A percentile compares a stretch with the other conserved stretches of the same genome.
Evolutionary conservation across 2,113 vertebrate species (phyloP).

Genomic region (Xenopus laevis): DNA sequence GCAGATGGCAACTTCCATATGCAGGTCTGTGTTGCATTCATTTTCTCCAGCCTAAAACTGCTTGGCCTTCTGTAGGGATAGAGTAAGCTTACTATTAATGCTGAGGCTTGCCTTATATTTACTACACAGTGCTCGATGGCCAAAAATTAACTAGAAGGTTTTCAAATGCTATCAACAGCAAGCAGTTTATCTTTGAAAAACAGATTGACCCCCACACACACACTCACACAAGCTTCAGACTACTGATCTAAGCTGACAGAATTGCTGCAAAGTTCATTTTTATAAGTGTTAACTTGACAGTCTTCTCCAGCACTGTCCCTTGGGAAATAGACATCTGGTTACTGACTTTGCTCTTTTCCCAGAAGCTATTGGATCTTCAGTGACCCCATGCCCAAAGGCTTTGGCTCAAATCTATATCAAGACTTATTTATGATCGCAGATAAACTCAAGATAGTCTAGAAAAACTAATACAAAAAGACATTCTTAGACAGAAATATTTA

Average conservation of each 20-base stretch:
- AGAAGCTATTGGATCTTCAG: conserved; percentile 39
- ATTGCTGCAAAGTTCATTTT: conserved; percentile 57
- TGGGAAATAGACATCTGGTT: conserved; percentile 49
- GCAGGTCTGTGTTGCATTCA: conserved; percentile 47
- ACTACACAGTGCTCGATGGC: conserved; percentile 48
- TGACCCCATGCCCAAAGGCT: neutral
- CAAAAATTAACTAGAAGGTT: conserved; percentile 48
- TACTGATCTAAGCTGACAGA: conserved; percentile 51
- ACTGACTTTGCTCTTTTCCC: conserved; percentile 54
- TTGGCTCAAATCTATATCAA: neutral
- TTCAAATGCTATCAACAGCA: conserved; percentile 58
- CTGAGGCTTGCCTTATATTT: conserved; percentile 18
- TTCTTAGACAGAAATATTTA: conserved; percentile 9
- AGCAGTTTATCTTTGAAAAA: conserved; percentile 55
- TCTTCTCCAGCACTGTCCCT: conserved; percentile 51
- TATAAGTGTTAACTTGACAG: conserved; percentile 56
- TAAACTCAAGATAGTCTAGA: too few relatives aligned
- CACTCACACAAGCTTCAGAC: conserved; percentile 26
- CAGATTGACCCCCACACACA: conserved; percentile 24
- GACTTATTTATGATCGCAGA: too few relatives aligned
- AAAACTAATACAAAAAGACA: too few relatives aligned
- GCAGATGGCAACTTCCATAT: conserved; percentile 41
- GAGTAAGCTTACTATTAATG: neutral
- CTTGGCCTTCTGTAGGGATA: neutral
- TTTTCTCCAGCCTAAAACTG: conserved; percentile 22